A percentile compares a stretch with the other conserved stretches of the same genome.
phyloP scores from a whole-genome alignment of 2,888 invertebrate genomes.

The Periphyllus acericola region DNA sequence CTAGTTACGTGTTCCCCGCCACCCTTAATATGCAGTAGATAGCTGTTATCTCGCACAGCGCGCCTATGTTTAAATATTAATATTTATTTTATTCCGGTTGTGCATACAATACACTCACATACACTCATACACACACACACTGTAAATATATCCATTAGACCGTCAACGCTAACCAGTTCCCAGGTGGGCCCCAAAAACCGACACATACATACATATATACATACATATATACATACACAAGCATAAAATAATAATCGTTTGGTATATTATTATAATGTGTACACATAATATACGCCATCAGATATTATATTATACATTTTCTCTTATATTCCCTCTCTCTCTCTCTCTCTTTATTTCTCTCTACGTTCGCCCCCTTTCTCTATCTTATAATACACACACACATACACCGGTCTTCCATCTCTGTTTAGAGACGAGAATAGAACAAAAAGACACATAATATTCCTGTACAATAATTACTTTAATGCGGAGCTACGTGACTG shows the following conservation, averaged over 20 bases:
- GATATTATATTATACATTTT: constrained; percentile 57
- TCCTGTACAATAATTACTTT: constrained; percentile 59
- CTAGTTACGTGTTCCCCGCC: constrained; percentile 2
- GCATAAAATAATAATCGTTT: constrained; percentile 56
- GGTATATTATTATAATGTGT: constrained; percentile 61
- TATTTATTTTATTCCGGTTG: constrained; percentile 60
- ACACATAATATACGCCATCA: constrained; percentile 56
- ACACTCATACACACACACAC: constrained; percentile 7
- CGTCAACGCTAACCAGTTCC: constrained; percentile 61
- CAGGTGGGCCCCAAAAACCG: constrained; percentile 60
- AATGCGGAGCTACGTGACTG: constrained; percentile 57
- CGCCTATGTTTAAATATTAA: constrained; percentile 47
- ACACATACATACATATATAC: constrained; percentile 11
- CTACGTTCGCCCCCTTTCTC: not conserved
- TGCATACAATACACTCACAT: constrained; percentile 11
- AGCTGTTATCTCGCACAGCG: constrained; percentile 46
- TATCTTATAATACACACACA: constrained; percentile 2
- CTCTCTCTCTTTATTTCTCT: no score
- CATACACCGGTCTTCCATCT: constrained; percentile 16
- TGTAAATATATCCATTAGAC: constrained; percentile 61
- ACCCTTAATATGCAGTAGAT: constrained; percentile 16
- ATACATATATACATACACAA: constrained; percentile 5
- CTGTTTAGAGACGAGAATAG: constrained; percentile 43
- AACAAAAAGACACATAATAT: constrained; percentile 60
- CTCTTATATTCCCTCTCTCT: constrained; percentile 29